Conservation (phyloP, 2,797 vertebrate species). For the Sternotherus odoratus region DNA sequence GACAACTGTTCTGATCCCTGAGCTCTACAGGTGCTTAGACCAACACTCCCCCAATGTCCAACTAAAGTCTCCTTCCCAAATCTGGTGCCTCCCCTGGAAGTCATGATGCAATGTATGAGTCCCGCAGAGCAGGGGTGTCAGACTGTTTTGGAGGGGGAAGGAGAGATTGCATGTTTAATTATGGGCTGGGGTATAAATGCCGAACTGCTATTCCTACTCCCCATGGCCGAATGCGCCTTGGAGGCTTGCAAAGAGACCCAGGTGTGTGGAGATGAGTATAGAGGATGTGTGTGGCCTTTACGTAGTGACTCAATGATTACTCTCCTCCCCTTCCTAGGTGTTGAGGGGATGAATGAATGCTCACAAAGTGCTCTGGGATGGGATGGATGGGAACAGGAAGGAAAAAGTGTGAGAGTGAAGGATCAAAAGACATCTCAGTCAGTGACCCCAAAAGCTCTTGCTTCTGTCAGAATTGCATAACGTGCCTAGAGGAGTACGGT, state of each 20-base stretch:
- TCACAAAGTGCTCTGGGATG: background rate
- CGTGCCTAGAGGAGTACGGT: fast-evolving
- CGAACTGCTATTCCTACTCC: background rate
- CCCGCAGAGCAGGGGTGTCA: background rate
- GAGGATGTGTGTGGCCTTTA: background rate
- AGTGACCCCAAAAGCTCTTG: background rate
- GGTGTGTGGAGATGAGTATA: background rate
- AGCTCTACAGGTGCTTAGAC: background rate
- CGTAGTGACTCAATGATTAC: background rate
- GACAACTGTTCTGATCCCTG: background rate
- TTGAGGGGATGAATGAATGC: background rate
- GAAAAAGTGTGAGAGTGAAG: background rate
- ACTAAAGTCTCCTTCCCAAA: background rate
- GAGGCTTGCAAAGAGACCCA: background rate
- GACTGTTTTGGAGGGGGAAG: background rate
- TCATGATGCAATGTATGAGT: background rate
- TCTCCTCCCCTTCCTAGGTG: background rate
- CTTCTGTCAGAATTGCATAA: background rate
- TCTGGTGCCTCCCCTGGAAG: background rate
- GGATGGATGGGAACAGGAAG: background rate
- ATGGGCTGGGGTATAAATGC: background rate
- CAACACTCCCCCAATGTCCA: background rate
- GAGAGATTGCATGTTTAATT: background rate
- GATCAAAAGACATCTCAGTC: background rate
- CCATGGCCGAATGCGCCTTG: background rate